These are phyloP conservation scores for Orgyia antiqua DNA, from an alignment of 2,888 invertebrate species.

Conservation along the genomic window DNA sequence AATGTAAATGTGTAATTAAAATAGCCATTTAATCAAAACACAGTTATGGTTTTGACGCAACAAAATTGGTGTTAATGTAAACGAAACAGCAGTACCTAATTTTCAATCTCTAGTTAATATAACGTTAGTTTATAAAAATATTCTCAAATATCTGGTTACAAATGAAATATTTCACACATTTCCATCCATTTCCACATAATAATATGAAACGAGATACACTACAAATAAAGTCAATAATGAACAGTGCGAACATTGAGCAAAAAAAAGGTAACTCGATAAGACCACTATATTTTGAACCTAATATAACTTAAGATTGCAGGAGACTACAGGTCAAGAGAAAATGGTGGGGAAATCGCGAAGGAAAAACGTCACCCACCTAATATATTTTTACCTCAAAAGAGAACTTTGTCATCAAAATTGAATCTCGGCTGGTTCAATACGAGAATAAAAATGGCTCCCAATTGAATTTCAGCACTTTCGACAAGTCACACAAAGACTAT, in stretches of 20 bases:
- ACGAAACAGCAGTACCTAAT: no score
- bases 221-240: slow-evolving; percentile 27
- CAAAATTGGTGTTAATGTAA: no score
- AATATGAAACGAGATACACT: slow-evolving; percentile 18
- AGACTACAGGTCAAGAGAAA: slow-evolving; percentile 3
- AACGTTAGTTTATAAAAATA: no score
- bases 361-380: slow-evolving; percentile 24
- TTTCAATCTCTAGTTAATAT: no score
- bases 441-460: slow-evolving; percentile 36
- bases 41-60: no score
- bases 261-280: slow-evolving; percentile 13
- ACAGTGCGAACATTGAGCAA: slow-evolving; percentile 13
- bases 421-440: slow-evolving; percentile 27
- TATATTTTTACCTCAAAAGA: slow-evolving; percentile 32
- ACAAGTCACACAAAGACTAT: slow-evolving; percentile 26
- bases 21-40: no score
- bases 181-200: slow-evolving; percentile 1
- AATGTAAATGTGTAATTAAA: no score
- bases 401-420: slow-evolving; percentile 33
- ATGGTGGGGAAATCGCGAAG: slow-evolving; percentile 20
- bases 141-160: slow-evolving; percentile 4
- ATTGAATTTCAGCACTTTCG: slow-evolving; percentile 38
- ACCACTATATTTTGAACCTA: slow-evolving; percentile 10
- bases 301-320: neutral
- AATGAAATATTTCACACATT: slow-evolving; percentile 1